Conservation (phyloP, 2,888 invertebrate genomes). For the Pseudococcus jackbeardsleyi region DNA sequence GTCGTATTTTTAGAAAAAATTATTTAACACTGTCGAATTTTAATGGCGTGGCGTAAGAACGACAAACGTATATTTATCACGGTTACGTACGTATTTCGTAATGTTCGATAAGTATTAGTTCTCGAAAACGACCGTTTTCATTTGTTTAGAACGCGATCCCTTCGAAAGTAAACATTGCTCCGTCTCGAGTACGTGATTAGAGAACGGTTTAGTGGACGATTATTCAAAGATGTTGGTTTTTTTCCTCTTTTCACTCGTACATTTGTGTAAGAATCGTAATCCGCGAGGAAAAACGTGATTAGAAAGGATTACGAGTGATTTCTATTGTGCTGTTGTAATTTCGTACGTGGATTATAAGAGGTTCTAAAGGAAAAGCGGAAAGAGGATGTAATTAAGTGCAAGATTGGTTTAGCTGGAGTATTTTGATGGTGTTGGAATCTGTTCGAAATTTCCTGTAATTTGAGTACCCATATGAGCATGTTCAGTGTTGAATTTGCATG, state of each 20-base stretch:
- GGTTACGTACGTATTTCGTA: constrained; percentile 8
- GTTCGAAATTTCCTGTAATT: background rate
- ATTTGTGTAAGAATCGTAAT: background rate
- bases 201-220: constrained; percentile 29
- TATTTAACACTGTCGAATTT: constrained; percentile 5
- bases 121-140: background rate
- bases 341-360: background rate
- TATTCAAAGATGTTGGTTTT: constrained; percentile 21
- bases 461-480: background rate
- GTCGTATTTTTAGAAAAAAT: constrained; percentile 30
- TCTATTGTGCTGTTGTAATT: background rate
- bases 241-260: background rate
- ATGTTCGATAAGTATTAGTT: background rate
- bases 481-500: background rate
- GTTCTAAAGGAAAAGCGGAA: background rate
- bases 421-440: background rate
- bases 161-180: constrained; percentile 5
- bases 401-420: background rate
- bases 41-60: background rate
- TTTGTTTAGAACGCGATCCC: background rate
- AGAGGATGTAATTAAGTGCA: background rate
- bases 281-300: background rate
- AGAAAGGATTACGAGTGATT: constrained; percentile 24
- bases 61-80: constrained; percentile 14
- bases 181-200: constrained; percentile 26